Evolutionary conservation across 2,113 vertebrate genomes (phyloP).

Genomic region (Bothrops jararaca): DNA sequence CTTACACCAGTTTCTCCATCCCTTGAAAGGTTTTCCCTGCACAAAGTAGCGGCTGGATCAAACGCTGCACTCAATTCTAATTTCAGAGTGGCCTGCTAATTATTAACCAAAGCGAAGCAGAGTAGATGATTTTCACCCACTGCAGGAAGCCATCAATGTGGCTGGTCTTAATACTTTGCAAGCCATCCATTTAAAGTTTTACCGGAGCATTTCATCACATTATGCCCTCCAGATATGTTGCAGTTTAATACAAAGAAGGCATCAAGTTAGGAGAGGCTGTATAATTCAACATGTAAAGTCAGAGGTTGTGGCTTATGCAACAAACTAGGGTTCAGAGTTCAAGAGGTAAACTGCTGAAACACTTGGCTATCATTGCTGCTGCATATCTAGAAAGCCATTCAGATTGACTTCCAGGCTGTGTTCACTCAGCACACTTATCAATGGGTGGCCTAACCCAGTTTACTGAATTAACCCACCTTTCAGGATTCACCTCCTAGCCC

Average conservation of each 20-base stretch:
- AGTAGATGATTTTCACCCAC: background rate
- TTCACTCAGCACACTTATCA: background rate
- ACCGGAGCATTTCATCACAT: background rate
- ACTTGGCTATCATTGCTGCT: background rate
- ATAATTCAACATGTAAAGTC: background rate
- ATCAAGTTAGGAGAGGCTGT: background rate
- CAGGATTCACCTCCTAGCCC: background rate
- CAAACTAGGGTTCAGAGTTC: background rate
- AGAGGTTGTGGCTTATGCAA: background rate
- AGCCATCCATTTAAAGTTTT: background rate
- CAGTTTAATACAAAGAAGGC: background rate
- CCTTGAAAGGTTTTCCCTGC: background rate
- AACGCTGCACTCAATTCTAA: background rate
- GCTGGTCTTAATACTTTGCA: background rate
- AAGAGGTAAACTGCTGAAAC: background rate
- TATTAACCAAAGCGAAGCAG: background rate
- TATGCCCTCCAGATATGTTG: background rate
- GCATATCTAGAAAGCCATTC: background rate
- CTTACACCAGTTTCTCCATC: background rate
- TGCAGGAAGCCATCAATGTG: background rate
- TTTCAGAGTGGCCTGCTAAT: background rate
- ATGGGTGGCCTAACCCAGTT: background rate
- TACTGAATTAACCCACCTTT: background rate
- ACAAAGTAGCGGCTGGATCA: background rate
- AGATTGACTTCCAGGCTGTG: background rate